Percentiles rank a stretch among this genome's conserved stretches.
Conservation (phyloP, 2,888 invertebrate species). For the Physocephala rufipes region DNA sequence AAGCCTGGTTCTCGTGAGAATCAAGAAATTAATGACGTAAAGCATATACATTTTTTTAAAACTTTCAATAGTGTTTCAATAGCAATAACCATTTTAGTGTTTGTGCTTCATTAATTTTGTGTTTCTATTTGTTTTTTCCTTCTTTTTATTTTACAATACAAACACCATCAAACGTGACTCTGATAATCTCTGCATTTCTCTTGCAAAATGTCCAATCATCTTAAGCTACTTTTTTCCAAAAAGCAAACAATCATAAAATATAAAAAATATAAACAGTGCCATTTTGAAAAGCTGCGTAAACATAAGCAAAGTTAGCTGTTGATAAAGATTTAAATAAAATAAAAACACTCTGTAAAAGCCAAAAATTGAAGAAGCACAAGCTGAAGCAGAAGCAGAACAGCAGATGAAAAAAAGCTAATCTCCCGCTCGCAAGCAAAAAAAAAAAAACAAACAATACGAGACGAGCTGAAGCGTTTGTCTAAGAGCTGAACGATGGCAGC, state of each 20-base stretch:
- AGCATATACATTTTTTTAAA: no score
- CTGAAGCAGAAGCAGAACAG: conserved; percentile 11
- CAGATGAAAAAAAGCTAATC: conserved; percentile 14
- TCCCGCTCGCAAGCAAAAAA: conserved; percentile 20
- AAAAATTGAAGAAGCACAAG: conserved; percentile 14
- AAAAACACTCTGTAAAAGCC: no score
- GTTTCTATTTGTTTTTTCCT: neutral
- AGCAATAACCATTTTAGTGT: no score
- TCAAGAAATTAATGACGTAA: no score
- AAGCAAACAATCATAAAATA: neutral
- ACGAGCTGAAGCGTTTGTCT: conserved; percentile 32
- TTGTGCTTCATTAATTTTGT: no score
- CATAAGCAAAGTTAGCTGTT: neutral
- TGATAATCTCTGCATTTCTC: no score
- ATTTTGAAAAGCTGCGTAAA: conserved; percentile 5
- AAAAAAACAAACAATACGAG: neutral
- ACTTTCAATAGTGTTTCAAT: no score
- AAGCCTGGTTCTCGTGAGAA: no score
- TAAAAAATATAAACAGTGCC: neutral
- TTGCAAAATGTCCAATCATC: no score
- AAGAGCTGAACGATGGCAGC: conserved; percentile 28
- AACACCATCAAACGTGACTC: no score
- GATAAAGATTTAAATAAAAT: neutral
- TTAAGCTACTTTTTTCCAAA: no score
- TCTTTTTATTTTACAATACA: no score